A percentile compares a stretch with the other conserved stretches of the same genome.
Evolutionary conservation across 2,888 invertebrate genomes (phyloP).

Genomic region (Euzetes globulus): DNA sequence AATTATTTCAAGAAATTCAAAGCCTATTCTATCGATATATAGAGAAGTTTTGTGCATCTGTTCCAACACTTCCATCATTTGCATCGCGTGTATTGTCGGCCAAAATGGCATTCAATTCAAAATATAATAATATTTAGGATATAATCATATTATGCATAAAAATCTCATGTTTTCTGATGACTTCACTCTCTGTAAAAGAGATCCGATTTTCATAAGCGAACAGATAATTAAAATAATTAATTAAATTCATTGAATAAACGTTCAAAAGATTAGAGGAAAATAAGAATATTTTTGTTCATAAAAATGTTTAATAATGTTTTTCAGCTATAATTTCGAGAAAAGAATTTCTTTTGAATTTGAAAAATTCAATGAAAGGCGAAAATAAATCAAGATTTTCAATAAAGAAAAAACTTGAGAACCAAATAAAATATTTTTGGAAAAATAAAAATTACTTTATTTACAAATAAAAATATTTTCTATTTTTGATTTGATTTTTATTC

Average conservation of each 20-base stretch:
- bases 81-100: not conserved
- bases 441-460: not conserved
- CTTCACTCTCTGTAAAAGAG: constrained; percentile 1
- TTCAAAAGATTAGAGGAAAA: constrained; percentile 10
- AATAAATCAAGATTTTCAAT: no score
- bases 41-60: constrained; percentile 2
- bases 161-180: constrained; percentile 19
- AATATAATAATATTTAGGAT: not conserved
- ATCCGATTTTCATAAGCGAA: constrained; percentile 6
- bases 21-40: not conserved
- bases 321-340: not conserved
- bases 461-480: no score
- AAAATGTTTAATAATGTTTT: constrained; percentile 1
- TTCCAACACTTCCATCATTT: not conserved
- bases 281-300: not conserved
- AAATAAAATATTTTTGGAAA: not conserved
- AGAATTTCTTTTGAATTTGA: not conserved
- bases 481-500: not conserved
- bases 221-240: constrained; percentile 24
- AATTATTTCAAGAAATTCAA: not conserved
- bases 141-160: not conserved
- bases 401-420: no score
- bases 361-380: not conserved
- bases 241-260: constrained; percentile 20
- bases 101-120: not conserved